These are phyloP conservation scores for Cyclargus thomasi DNA, from an alignment of 1,140 invertebrate species.

Conservation along the genomic window DNA sequence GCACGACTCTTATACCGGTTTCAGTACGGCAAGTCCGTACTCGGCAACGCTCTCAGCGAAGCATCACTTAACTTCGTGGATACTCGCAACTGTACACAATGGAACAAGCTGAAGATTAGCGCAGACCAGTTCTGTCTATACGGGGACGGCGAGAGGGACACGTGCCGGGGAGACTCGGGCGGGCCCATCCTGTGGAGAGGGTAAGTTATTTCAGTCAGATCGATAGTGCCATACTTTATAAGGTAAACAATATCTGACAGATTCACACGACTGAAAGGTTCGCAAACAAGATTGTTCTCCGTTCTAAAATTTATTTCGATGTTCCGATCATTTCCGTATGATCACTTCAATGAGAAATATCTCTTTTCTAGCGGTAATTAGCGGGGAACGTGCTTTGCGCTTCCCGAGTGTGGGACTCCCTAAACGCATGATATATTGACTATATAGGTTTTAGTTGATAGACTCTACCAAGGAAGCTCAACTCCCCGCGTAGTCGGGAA, in stretches of 20 bases:
- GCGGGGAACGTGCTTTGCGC: no score
- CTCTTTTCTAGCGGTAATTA: no score
- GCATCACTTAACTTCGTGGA: slow-evolving; percentile 31
- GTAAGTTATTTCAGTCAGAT: slow-evolving; percentile 22
- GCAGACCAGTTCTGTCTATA: slow-evolving; percentile 50
- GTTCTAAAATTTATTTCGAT: no score
- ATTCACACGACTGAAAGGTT: no score
- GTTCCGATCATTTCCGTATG: no score
- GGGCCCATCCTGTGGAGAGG: slow-evolving; percentile 41
- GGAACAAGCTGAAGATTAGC: slow-evolving; percentile 29
- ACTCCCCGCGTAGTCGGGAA: no score
- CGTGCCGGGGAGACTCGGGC: slow-evolving; percentile 50
- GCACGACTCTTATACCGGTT: slow-evolving; percentile 1
- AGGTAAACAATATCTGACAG: neutral
- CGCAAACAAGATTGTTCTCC: no score
- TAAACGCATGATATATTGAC: no score
- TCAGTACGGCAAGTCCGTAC: slow-evolving; percentile 36
- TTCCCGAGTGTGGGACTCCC: no score
- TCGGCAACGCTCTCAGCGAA: slow-evolving; percentile 26
- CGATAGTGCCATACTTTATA: neutral
- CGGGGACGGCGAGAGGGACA: slow-evolving; percentile 38
- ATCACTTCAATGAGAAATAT: no score
- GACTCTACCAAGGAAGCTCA: no score
- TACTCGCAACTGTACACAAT: slow-evolving; percentile 29
- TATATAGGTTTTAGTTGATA: no score